These are phyloP conservation scores for Sebastes umbrosus DNA, from an alignment of 2,797 vertebrate species.

Conservation along the genomic window DNA sequence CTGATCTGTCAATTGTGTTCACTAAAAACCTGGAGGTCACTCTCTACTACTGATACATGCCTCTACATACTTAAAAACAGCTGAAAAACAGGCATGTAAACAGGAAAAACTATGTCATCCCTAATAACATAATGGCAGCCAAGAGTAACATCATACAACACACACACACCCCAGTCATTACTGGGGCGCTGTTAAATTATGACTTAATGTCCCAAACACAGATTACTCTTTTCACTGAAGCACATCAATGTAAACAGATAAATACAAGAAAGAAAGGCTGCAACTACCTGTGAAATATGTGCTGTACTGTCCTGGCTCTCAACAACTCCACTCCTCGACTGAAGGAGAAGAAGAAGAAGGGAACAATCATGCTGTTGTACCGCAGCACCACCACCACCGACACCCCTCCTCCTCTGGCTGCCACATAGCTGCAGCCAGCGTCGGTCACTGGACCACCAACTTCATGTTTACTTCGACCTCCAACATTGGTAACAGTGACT, in stretches of 20 bases:
- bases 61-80: neutral
- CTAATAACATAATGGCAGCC: neutral
- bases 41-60: neutral
- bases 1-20: neutral
- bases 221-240: neutral
- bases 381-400: conserved; percentile 26
- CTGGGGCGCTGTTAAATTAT: neutral
- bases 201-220: neutral
- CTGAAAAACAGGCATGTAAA: neutral
- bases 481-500: neutral
- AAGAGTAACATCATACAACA: neutral
- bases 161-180: neutral
- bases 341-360: conserved; percentile 36
- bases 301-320: conserved; percentile 4
- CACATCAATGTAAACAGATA: neutral
- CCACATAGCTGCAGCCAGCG: conserved; percentile 73
- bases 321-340: conserved; percentile 24
- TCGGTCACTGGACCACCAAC: conserved; percentile 37
- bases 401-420: conserved; percentile 45
- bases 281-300: conserved; percentile 42
- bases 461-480: conserved; percentile 56
- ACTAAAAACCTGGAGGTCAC: neutral
- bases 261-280: neutral
- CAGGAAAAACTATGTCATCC: neutral
- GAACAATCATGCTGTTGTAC: conserved; percentile 81